These are phyloP conservation scores for Sterrhoptilus dennistouni DNA, from an alignment of 2,113 vertebrate species.

Conservation along the genomic window DNA sequence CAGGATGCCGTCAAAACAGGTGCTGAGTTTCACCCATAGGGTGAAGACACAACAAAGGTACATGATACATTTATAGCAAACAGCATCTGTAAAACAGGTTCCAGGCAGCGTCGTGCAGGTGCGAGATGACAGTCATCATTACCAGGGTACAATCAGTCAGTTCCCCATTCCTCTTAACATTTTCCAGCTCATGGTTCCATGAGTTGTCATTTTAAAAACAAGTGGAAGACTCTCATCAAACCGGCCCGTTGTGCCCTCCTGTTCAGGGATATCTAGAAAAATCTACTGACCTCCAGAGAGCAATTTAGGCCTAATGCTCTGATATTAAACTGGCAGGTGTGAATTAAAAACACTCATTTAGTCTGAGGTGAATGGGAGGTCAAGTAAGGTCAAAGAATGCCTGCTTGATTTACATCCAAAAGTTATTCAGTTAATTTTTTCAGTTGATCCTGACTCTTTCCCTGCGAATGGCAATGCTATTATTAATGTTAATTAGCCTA, in stretches of 20 bases:
- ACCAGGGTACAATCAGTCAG: not conserved
- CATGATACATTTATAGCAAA: not conserved
- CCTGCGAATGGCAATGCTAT: not conserved
- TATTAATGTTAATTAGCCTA: constrained; percentile 47
- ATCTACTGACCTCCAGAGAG: not conserved
- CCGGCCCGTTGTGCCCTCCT: not conserved
- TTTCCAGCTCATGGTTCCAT: not conserved
- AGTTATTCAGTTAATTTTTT: not conserved
- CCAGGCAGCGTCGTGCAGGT: not conserved
- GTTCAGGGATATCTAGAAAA: not conserved
- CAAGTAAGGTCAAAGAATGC: not conserved
- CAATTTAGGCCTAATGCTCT: not conserved
- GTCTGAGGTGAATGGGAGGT: not conserved
- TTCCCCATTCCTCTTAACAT: not conserved
- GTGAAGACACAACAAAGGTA: not conserved
- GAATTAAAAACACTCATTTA: not conserved
- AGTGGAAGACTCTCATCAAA: not conserved
- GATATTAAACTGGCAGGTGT: not conserved
- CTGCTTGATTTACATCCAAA: not conserved
- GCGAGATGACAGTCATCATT: not conserved
- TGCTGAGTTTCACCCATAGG: not conserved
- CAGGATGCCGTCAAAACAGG: not conserved
- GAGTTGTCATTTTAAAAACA: not conserved
- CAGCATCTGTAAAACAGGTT: not conserved
- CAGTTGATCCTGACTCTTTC: not conserved